phyloP scores from a whole-genome alignment of 2,797 vertebrate species.

The Lophotriccus pileatus region DNA sequence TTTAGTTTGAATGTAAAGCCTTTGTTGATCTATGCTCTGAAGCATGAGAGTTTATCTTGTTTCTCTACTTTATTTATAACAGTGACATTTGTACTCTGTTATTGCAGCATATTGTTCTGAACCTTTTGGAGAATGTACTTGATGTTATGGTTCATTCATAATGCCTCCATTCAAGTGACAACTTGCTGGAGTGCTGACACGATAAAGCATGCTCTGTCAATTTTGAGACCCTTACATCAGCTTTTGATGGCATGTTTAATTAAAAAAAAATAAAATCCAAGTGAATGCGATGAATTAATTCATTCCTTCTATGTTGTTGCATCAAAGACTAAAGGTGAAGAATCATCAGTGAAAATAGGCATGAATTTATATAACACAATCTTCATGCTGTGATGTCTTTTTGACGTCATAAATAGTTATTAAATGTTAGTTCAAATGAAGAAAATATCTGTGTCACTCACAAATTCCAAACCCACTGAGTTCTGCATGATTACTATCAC shows the following conservation, averaged over 20 bases:
- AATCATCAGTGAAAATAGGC: neutral
- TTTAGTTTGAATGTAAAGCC: neutral
- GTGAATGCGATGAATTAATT: neutral
- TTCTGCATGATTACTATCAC: neutral
- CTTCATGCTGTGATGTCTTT: neutral
- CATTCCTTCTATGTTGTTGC: neutral
- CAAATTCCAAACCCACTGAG: neutral
- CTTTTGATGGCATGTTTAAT: neutral
- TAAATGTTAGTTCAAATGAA: neutral
- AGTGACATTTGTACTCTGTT: neutral
- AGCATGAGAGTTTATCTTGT: neutral
- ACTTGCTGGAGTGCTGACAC: neutral
- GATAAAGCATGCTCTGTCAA: neutral
- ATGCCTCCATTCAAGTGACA: neutral
- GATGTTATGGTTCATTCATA: neutral
- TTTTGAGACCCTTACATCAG: neutral
- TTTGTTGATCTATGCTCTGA: neutral
- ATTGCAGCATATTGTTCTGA: neutral
- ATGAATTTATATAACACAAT: neutral
- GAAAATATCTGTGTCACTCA: neutral
- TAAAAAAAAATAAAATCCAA: neutral
- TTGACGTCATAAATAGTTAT: neutral
- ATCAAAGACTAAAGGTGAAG: neutral
- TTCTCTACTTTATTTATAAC: neutral
- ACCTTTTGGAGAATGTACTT: neutral